A percentile compares a stretch with the other conserved stretches of the same genome.
phyloP scores from a whole-genome alignment of 2,888 invertebrate species.

The Bugula neritina region DNA sequence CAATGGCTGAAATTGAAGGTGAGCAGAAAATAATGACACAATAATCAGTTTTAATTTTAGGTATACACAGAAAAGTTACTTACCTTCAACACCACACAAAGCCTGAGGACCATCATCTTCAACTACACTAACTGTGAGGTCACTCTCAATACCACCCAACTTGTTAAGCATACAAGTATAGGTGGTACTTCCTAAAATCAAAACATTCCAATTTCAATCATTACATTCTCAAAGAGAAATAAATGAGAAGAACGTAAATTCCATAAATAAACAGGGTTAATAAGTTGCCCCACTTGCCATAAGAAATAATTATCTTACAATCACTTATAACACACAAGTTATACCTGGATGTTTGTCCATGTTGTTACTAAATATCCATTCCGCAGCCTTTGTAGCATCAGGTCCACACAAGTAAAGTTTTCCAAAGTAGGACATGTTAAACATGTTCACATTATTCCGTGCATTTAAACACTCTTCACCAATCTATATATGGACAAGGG shows the following conservation, averaged over 20 bases:
- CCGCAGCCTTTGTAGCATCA: conserved; percentile 72
- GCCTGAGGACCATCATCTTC: conserved; percentile 33
- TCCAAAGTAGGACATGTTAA: conserved; percentile 82
- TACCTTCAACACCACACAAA: conserved; percentile 28
- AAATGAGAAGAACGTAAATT: no score
- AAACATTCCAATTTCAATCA: no score
- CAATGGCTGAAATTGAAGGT: no score
- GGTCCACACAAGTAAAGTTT: conserved; percentile 81
- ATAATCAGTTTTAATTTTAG: no score
- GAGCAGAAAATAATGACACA: no score
- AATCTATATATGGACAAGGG: conserved; percentile 66
- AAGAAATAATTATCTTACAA: no score
- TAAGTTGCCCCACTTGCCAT: no score
- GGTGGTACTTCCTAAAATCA: conserved; percentile 56
- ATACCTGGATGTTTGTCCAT: conserved; percentile 56
- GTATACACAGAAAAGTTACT: conserved; percentile 52
- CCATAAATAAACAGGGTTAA: no score
- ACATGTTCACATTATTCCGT: conserved; percentile 71
- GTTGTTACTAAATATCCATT: conserved; percentile 76
- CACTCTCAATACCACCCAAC: conserved; percentile 76
- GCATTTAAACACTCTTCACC: conserved; percentile 72
- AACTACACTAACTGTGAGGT: conserved; percentile 68
- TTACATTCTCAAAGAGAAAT: no score
- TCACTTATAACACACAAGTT: no score
- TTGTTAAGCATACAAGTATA: conserved; percentile 77